Base-by-base conservation (phyloP, 2,113 vertebrate genomes). In the Oreamnos americanus region DNA sequence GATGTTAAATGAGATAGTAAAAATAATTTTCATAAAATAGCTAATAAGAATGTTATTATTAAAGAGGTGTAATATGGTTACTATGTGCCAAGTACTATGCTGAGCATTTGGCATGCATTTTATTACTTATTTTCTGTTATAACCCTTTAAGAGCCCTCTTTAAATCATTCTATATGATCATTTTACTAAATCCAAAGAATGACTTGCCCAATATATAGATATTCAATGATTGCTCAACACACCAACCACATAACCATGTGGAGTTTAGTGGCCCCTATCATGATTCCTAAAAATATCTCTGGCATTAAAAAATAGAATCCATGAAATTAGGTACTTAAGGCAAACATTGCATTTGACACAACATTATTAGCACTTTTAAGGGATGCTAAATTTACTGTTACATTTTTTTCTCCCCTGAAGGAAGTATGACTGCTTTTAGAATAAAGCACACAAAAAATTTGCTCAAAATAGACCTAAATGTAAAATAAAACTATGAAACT, bases 141-240 rank as follows among this genome's bases (percentile, higher is more conserved):
- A 92, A 28, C 21, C 12, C 36, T 74, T 62, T 87, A 92, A 78
- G 16, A 71, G 28, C 2, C 67, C 49, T 87, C 55, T 88, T 71
- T 76, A 26, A 39, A 25, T 26, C 71, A 76, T 76, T 76, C 43
- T 57, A 49, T 74, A 30, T 62, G 49, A 51, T 3, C 17, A 81
- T 76, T 85, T 89, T 62, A 55, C 33, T 81, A 86, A 96, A n/a
- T 82, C 83, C 58, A 94, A 87, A 94, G 23, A 13, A 97, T 86
- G 51, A 71, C 19, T 49, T 92, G 19, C 49, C 76, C 30, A 51
- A 21, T 79, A 15, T 62, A 53, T 94, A 89, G 62, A 58, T 83
- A 91, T 57, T 7, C 53, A 78, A 14, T 67, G n/a, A 78, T 83
- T 95, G 14, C 21, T 64, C 21, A 87, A 19, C 9, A 16, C 84